Evolutionary conservation across 2,888 invertebrate genomes (phyloP), one percentile per base, ranked within the genome.

Genomic region (Mythimna vitellina): DNA sequence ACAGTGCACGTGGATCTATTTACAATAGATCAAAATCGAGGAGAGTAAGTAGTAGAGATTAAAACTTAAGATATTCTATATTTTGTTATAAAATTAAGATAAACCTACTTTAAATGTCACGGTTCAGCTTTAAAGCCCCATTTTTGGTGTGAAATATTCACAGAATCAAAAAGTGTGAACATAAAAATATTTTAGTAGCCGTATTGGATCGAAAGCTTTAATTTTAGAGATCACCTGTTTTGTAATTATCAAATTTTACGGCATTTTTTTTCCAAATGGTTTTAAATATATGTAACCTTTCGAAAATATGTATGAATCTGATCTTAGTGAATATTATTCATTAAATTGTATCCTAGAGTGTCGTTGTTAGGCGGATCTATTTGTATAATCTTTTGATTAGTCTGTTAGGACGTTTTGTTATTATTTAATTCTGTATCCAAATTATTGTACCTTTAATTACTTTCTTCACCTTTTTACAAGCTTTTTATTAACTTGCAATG

Each of bases 191-290:
- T 67, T 46, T 46, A 32, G 7, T 38, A 78, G 51, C 29, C 10
- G 62, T 73, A 73, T 62, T 49, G 61, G 20, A 32, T 49, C 51
- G 54, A 54, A 73, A 42, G 54, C 38, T 58, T 62, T 65, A 78
- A 73, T 69, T 78, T 65, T 73, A 63, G 54, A 67, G 20, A 17
- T 20, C 42, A 69, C 54, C 57, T 54, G 65, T 68, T 67, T 54
- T 10, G 14, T 29, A 3, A 66, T 51, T 61, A 64, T 64, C 64
- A 64, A 67, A 70, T 71, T 65, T 65, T 7, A 42, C 35, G 7
- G 6, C n/a, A 3, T 67, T 38, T 60, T 60, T 69, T 54, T 77
- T 53, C 1, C 25, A 60, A 67, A 53, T 12, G 1, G 53, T 78
- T 65, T 1, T 3, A 20, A 57, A 65, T 78, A 0, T 29, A 12